Evolutionary conservation across 2,888 invertebrate genomes (phyloP).

Genomic region (Bombylius discolor): DNA sequence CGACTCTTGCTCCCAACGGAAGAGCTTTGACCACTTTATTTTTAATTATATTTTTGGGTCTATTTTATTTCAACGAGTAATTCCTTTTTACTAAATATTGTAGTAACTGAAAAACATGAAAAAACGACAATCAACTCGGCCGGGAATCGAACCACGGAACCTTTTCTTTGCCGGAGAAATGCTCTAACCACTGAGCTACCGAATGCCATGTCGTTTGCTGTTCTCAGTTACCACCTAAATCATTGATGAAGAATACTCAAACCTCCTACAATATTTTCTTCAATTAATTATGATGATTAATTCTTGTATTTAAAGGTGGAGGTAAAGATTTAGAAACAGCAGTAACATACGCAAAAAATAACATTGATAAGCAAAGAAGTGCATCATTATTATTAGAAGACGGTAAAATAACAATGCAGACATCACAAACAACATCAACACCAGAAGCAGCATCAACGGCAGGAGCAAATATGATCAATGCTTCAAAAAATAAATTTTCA

Average conservation of each 20-base stretch:
- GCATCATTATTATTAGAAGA: conserved; percentile 20
- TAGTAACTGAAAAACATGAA: too few species aligned
- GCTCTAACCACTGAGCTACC: too few species aligned
- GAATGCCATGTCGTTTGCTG: too few species aligned
- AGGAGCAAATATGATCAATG: conserved; percentile 4
- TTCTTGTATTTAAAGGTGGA: conserved; percentile 46
- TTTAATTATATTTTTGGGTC: too few species aligned
- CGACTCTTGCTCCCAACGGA: too few species aligned
- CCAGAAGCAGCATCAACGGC: conserved; percentile 5
- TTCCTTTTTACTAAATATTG: not conserved
- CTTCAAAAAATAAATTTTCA: not conserved
- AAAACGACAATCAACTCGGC: too few species aligned
- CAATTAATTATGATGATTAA: not conserved
- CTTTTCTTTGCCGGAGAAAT: too few species aligned
- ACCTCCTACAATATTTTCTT: not conserved
- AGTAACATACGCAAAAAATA: conserved; percentile 46
- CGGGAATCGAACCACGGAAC: too few species aligned
- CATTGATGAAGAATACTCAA: too few species aligned
- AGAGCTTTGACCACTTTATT: too few species aligned
- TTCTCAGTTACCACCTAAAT: too few species aligned
- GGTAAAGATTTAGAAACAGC: conserved; percentile 78
- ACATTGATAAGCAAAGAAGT: conserved; percentile 37
- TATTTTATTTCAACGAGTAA: too few species aligned
- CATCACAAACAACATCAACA: conserved; percentile 24
- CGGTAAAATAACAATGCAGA: conserved; percentile 21